Evolutionary conservation across 2,888 invertebrate genomes (phyloP).

Genomic region (Ormyrus labotus): DNA sequence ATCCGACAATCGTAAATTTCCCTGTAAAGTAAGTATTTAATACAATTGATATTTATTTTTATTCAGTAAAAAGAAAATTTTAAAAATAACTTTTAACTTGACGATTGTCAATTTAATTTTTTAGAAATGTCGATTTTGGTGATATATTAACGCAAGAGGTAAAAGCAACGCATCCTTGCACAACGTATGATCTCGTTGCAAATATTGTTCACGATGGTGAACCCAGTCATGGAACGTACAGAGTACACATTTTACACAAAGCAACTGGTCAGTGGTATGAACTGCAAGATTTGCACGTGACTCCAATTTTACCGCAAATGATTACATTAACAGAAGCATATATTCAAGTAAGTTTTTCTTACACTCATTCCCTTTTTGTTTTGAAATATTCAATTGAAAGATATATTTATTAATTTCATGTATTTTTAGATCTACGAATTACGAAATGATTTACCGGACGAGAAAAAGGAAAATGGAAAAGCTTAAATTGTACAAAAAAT

Average conservation of each 20-base stretch:
- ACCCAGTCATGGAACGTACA: conserved; percentile 94
- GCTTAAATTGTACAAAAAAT: conserved; percentile 3
- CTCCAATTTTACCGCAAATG: conserved; percentile 99
- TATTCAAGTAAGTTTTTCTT: conserved; percentile 83
- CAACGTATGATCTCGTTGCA: conserved; percentile 97
- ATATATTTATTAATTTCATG: neutral
- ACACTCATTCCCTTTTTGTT: conserved; percentile 3
- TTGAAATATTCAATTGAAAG: neutral
- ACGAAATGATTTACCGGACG: conserved; percentile 7
- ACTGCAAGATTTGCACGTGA: conserved; percentile 97
- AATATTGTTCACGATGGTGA: conserved; percentile 99
- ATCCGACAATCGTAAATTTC: conserved; percentile 99
- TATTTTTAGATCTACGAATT: conserved; percentile 71
- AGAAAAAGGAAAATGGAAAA: conserved; percentile 24
- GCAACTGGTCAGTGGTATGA: conserved; percentile 87
- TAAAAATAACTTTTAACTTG: neutral
- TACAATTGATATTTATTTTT: conserved; percentile 14
- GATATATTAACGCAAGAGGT: conserved; percentile 93
- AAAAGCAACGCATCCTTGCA: conserved; percentile 85
- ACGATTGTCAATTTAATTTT: conserved; percentile 63
- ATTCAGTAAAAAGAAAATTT: neutral
- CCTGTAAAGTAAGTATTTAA: conserved; percentile 92
- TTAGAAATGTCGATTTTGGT: conserved; percentile 96
- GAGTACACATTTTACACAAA: conserved; percentile 94
- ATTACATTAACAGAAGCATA: conserved; percentile 99